Evolutionary conservation across 2,113 vertebrate genomes (phyloP), one percentile per base, ranked within the genome.

Genomic region (Sitta europaea): DNA sequence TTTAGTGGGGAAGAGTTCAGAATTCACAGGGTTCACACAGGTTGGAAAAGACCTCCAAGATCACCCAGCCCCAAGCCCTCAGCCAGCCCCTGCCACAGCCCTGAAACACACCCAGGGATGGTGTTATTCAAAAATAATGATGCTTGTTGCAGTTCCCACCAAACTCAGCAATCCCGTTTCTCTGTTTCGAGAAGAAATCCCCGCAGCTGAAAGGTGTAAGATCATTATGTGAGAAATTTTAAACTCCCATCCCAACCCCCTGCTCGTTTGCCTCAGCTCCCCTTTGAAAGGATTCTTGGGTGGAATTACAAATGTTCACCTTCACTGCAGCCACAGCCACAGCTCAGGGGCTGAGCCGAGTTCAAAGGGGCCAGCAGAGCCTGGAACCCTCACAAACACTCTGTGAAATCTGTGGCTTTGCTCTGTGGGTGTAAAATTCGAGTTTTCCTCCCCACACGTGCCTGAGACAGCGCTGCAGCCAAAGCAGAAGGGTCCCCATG

Each of bases 401-500:
- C 43, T 35, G 47, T 18, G 86, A 48, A 91, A 94, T 78, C 91
- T 82, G 77, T 45, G 73, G 20, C 68, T 87, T 94, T 59, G 68
- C 65, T 91, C 77, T 66, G 66, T 0, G 35, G 77, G 36, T 57
- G 70, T 35, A 24, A 59, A 88, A 62, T 63, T 3, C 33, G 74
- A 55, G 14, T n/a, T 31, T 62, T 57, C 27, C 58, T 91, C 85
- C 47, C 67, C 66, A 33, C 90, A 87, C 9, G 61, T 72, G 71
- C 45, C 88, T 2, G 33, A 40, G 2, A 14, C 18, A 20, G 59
- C 2, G 9, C 4, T 25, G 43, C 84, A 92, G 83, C 61, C 83
- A 5, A 1, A 8, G 58, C 68, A 22, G 40, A 63, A 1, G 9
- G 0, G 2, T 3, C 38, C 50, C 58, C n/a, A 1, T 27, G 65